Conservation (phyloP, 2,888 invertebrate species). For the Limnephilus rhombicus region DNA sequence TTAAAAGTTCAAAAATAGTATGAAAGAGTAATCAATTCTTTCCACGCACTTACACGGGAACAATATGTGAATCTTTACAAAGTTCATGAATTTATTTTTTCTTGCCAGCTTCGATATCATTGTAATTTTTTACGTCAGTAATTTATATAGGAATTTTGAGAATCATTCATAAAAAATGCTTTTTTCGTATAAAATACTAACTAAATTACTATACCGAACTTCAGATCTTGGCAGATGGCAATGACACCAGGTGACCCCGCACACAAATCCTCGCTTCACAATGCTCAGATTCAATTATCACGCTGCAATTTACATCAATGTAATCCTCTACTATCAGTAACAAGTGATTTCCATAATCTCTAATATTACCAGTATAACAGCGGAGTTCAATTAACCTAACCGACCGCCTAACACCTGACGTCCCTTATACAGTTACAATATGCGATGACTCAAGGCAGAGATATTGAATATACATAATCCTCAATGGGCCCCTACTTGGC, state of each 20-base stretch:
- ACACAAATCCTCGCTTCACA: neutral
- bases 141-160: too few relatives aligned
- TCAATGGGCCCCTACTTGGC: neutral
- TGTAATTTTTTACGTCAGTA: too few relatives aligned
- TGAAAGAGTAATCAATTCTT: too few relatives aligned
- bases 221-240: neutral
- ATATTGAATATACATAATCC: neutral
- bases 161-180: neutral
- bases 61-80: too few relatives aligned
- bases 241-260: neutral
- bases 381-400: conserved; percentile 39
- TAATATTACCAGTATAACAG: conserved; percentile 44
- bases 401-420: neutral
- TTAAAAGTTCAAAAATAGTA: too few relatives aligned
- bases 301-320: neutral
- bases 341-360: conserved; percentile 5
- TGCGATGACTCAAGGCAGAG: neutral
- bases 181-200: neutral
- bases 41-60: too few relatives aligned
- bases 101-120: too few relatives aligned
- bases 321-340: neutral
- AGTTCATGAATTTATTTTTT: too few relatives aligned
- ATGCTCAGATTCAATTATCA: neutral
- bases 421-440: neutral
- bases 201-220: neutral